These are phyloP conservation scores for Acronicta leporina DNA, from an alignment of 2,888 invertebrate species.

Conservation along the genomic window DNA sequence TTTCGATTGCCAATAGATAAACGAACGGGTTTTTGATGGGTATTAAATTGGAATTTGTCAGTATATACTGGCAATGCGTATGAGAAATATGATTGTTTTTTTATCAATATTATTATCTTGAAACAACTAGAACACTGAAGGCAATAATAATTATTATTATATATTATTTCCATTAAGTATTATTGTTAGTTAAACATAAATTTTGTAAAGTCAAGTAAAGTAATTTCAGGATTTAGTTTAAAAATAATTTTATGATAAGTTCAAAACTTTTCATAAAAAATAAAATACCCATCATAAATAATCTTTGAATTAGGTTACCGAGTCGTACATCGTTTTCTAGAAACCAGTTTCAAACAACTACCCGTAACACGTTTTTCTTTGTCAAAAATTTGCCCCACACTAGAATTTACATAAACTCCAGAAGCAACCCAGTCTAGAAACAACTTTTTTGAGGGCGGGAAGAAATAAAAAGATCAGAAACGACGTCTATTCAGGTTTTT, in stretches of 20 bases:
- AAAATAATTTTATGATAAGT: no score
- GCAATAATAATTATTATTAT: neutral
- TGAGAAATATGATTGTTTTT: neutral
- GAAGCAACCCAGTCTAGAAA: no score
- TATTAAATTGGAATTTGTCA: constrained; percentile 54
- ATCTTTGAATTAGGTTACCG: constrained; percentile 6
- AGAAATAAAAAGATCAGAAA: no score
- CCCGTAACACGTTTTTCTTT: constrained; percentile 7
- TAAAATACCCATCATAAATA: neutral
- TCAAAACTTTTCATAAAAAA: no score
- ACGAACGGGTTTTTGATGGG: constrained; percentile 58
- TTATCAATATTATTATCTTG: neutral
- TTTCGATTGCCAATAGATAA: constrained; percentile 56
- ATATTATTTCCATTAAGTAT: no score
- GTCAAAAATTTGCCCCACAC: neutral
- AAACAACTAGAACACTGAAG: no score
- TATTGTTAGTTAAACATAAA: no score
- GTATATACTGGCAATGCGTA: constrained; percentile 11
- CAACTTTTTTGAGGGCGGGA: no score
- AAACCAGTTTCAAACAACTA: constrained; percentile 19
- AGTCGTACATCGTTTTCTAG: constrained; percentile 6
- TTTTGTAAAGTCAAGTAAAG: no score
- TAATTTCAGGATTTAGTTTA: no score
- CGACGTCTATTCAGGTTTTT: no score
- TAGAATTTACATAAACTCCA: neutral